Base-by-base conservation (phyloP, 2,797 vertebrate genomes). In the Schizopygopsis pylzovi region DNA sequence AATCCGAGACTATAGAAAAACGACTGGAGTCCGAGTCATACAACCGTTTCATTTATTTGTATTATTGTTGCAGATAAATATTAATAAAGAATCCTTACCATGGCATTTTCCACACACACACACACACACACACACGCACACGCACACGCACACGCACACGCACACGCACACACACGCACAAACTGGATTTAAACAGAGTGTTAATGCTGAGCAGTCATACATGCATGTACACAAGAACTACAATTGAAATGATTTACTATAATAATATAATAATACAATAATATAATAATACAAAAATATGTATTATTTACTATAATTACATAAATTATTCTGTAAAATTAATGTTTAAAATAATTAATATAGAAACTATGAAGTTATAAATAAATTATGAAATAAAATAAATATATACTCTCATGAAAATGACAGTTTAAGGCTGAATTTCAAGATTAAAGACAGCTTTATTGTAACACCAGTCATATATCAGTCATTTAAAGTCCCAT, bases 121-220 rank as follows among this genome's bases (percentile, higher is more conserved):
- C 28, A 28, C 28, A 28, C 28, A 28, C 28, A 28, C 28, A 28
- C 28, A 28, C 28, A 1, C 28, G 1, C 28, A 28, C 28, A 28
- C 28, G 1, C 28, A 28, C 28, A 61, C n/a, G 7, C 12, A 13
- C 13, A 47, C 4, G 4, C 37, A 39, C 3, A 4, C 37, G 5
- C 3, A 39, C 37, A 12, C 12, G 15, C 0, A 8, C 8, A 10
- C 0, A 43, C 8, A 43, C 1, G 2, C 0, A 15, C 5, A 22
- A 70, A 10, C 8, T 41, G 37, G 9, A 70, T 70, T 39, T 20
- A 22, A 9, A 41, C 22, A 12, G 15, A 8, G 16, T 65, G 13
- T 65, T 63, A 15, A 33, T 65, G 25, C n/a, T 61, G 67, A 39
- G 4, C 8, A 39, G 28, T 6, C 33, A 39, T 37, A 39, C 8